Percentiles rank a stretch among this genome's conserved stretches.
Evolutionary conservation across 2,113 vertebrate genomes (phyloP).

Genomic region (Himantopus leucocephalus): DNA sequence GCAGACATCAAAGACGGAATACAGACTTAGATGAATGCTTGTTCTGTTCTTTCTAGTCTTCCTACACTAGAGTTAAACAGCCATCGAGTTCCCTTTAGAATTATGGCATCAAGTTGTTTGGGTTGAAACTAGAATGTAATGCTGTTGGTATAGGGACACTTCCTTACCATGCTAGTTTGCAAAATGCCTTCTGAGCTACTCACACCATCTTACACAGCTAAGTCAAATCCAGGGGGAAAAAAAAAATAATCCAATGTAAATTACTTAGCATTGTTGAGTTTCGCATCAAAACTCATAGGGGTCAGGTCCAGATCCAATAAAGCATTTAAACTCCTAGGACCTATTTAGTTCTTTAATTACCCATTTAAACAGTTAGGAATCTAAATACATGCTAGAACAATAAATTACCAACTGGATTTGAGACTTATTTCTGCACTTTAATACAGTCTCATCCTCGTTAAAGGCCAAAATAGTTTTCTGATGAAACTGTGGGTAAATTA

Average conservation of each 20-base stretch:
- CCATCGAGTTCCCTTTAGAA: background rate
- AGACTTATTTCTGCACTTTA: background rate
- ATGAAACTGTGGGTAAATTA: background rate
- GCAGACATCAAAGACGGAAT: background rate
- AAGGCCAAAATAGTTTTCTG: background rate
- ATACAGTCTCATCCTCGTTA: background rate
- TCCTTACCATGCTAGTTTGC: background rate
- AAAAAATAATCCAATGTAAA: background rate
- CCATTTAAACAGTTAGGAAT: background rate
- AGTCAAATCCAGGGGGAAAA: background rate
- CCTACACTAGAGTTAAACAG: background rate
- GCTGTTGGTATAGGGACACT: background rate
- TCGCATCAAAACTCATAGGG: background rate
- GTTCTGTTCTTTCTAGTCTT: background rate
- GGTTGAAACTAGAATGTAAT: background rate
- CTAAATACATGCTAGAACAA: background rate
- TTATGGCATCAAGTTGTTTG: background rate
- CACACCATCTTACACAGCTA: background rate
- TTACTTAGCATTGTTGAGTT: background rate
- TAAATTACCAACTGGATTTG: background rate
- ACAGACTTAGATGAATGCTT: background rate
- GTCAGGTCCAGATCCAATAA: background rate
- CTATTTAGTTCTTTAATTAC: background rate
- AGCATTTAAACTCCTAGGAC: background rate
- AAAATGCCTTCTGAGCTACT: background rate